Conservation (phyloP, 2,113 vertebrate genomes). For the Xenopus laevis region DNA sequence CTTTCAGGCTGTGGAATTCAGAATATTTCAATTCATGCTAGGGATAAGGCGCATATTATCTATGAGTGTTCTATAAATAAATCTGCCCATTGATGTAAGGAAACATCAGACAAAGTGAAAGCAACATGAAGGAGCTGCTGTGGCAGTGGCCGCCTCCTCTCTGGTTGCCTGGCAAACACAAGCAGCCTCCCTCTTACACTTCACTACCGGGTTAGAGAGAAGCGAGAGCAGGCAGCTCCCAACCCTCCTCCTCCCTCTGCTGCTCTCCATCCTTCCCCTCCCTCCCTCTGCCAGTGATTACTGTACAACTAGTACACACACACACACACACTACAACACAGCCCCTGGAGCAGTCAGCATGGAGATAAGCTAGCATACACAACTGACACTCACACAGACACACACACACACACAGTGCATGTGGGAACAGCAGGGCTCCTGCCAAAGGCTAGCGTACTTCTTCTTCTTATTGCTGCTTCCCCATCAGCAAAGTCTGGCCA, state of each 20-base stretch:
- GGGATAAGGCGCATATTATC: too few relatives aligned
- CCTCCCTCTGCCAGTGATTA: slow-evolving; percentile 54
- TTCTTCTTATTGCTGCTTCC: slow-evolving; percentile 18
- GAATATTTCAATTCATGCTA: too few relatives aligned
- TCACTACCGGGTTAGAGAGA: slow-evolving; percentile 61
- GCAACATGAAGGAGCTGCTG: not conserved
- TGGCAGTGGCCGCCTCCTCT: slow-evolving; percentile 41
- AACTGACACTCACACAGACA: slow-evolving; percentile 42
- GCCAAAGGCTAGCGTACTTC: slow-evolving; percentile 50
- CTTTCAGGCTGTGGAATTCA: too few relatives aligned
- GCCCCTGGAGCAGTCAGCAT: slow-evolving; percentile 61
- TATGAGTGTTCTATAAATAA: too few relatives aligned
- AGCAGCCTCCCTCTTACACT: slow-evolving; percentile 55
- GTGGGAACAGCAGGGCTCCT: slow-evolving; percentile 11
- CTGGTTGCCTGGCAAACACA: slow-evolving; percentile 48
- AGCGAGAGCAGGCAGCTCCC: slow-evolving; percentile 44
- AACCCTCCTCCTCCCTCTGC: slow-evolving; percentile 42
- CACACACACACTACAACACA: slow-evolving; percentile 40
- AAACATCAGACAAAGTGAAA: not conserved
- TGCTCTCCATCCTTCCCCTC: slow-evolving; percentile 46
- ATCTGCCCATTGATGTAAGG: not conserved
- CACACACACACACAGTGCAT: slow-evolving; percentile 45
- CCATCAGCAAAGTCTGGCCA: slow-evolving; percentile 45
- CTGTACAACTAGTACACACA: slow-evolving; percentile 61
- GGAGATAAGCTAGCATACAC: slow-evolving; percentile 59